These are phyloP conservation scores for Rhinoptilus africanus DNA, from an alignment of 2,113 vertebrate species.

Conservation along the genomic window DNA sequence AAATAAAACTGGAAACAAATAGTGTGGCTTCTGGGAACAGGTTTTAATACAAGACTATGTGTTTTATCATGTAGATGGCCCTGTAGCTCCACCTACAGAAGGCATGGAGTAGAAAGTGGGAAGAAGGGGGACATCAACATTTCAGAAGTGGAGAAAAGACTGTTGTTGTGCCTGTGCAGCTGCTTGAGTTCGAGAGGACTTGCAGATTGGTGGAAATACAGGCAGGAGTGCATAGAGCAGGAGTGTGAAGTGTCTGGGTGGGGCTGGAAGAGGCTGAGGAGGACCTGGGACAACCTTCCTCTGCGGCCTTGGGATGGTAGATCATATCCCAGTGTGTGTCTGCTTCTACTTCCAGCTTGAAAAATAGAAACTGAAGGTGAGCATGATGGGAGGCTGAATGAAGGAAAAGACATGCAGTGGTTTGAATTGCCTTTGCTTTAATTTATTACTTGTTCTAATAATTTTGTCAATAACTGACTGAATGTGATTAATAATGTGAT, in stretches of 20 bases:
- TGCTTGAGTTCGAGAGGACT: background rate
- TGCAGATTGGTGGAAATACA: background rate
- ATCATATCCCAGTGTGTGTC: background rate
- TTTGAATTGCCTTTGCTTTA: background rate
- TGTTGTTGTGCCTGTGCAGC: background rate
- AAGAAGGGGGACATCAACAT: background rate
- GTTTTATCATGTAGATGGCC: background rate
- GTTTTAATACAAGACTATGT: background rate
- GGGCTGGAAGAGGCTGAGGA: background rate
- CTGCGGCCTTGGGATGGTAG: background rate
- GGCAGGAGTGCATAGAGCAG: background rate
- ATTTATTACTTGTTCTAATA: background rate
- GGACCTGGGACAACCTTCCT: background rate
- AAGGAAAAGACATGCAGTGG: background rate
- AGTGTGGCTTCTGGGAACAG: background rate
- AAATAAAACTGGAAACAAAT: background rate
- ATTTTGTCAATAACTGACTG: background rate
- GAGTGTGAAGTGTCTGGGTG: background rate
- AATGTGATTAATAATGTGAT: background rate
- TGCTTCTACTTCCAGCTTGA: background rate
- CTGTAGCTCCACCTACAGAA: constrained; percentile 21
- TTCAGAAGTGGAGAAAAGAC: background rate
- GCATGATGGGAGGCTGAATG: background rate
- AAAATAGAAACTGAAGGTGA: background rate
- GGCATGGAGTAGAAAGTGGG: background rate